Evolutionary conservation across 2,113 vertebrate genomes (phyloP), one percentile per base, ranked within the genome.

Genomic region (Lota lota): DNA sequence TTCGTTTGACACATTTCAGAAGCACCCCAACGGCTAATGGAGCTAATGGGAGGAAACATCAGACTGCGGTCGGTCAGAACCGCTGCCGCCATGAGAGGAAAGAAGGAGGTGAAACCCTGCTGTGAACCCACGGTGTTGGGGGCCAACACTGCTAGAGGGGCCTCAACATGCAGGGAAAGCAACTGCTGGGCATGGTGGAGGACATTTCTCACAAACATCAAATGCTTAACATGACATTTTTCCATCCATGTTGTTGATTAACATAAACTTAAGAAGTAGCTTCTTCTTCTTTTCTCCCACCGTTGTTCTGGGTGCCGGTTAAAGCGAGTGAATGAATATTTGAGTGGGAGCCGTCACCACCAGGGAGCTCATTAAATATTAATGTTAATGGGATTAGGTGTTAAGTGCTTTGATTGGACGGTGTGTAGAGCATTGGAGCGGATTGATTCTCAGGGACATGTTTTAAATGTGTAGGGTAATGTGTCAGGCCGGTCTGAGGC

Each of bases 351-450:
- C 56, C 36, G 56, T 68, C 63, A 57, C 24, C 69, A 59, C 67
- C 62, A 63, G 65, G 1, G 53, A 61, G 61, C 63, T 64, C 73
- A 74, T 72, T 17, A 51, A 80, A 76, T 36, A 68, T 75, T 53
- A 47, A 83, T 60, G 21, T 20, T 81, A 73, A 82, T 76, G 68
- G 67, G 69, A 76, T 79, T 78, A 76, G 21, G 19, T 22, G 18
- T 50, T 22, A 50, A 74, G 69, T 69, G 68, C 59, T 76, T 78
- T 78, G 62, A 58, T 79, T 75, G 63, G 18, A 33, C 56, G 53
- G 67, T 51, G 47, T 53, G 16, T 15, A 11, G 10, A 8, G 28
- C 5, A 17, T 20, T 6, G n/a, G 19, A 24, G 60, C 33, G 19
- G 36, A 10, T 17, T 20, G 0, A n/a, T 18, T 12, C 22, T 61